Conservation (phyloP, 2,113 vertebrate species). For the Bubalus kerabau region DNA sequence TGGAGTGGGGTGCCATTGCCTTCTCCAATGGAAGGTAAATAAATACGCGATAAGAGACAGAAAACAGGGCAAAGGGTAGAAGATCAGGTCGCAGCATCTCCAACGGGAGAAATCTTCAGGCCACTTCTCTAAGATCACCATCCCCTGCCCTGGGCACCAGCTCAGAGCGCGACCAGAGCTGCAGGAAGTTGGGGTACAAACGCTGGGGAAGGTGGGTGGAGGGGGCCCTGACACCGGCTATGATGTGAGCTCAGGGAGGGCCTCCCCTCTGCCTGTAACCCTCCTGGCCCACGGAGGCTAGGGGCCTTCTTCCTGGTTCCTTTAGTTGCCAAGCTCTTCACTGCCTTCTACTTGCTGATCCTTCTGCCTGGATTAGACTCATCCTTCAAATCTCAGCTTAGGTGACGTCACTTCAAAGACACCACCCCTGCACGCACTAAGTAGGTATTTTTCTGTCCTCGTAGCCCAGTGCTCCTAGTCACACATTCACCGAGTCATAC, state of each 20-base stretch:
- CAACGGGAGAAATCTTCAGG: not conserved
- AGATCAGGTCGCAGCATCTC: not conserved
- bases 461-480: not conserved
- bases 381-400: conserved; percentile 36
- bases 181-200: not conserved
- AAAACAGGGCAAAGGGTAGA: not conserved
- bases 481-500: not conserved
- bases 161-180: not conserved
- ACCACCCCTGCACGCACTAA: not conserved
- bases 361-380: not conserved
- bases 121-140: not conserved
- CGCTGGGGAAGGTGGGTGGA: accelerated
- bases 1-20: too few relatives aligned
- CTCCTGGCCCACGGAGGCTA: not conserved
- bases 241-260: not conserved
- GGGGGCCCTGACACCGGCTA: not conserved
- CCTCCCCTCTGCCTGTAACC: not conserved
- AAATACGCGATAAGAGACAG: not conserved
- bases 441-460: not conserved
- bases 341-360: not conserved
- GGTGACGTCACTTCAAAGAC: conserved; percentile 7
- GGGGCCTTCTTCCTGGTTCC: not conserved
- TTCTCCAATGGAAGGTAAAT: not conserved
- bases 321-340: not conserved
- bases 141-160: not conserved